A percentile compares a stretch with the other conserved stretches of the same genome.
phyloP scores from a whole-genome alignment of 2,113 vertebrate genomes.

The Mungos mungo region DNA sequence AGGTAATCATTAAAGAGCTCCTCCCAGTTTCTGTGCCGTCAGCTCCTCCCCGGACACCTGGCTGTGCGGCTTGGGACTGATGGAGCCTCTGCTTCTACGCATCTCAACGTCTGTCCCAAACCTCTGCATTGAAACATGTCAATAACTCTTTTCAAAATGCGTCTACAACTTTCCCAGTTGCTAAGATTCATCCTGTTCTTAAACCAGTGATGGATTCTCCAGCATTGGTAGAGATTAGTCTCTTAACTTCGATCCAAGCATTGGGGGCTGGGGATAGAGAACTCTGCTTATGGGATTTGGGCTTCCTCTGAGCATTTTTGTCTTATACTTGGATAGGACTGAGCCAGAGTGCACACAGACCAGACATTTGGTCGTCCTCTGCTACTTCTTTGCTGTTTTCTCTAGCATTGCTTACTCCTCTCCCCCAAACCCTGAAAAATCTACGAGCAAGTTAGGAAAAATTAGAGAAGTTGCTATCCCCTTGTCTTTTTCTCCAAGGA shows the following conservation, averaged over 20 bases:
- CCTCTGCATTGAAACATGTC: not conserved
- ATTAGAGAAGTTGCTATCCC: not conserved
- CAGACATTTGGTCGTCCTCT: not conserved
- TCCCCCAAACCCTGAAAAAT: not conserved
- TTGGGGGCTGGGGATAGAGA: not conserved
- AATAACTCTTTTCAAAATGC: not conserved
- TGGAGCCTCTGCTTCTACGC: not conserved
- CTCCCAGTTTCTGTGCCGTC: not conserved
- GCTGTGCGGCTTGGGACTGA: not conserved
- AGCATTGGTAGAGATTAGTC: not conserved
- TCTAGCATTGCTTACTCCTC: not conserved
- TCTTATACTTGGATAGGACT: not conserved
- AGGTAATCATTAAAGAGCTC: constrained; percentile 1
- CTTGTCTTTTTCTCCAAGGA: not conserved
- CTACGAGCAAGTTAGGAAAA: not conserved
- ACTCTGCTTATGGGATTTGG: not conserved
- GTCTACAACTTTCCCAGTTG: not conserved
- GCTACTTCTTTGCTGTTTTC: not conserved
- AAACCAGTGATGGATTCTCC: not conserved
- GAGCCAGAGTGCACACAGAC: not conserved
- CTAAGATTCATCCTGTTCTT: not conserved
- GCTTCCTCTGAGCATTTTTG: not conserved
- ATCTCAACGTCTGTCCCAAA: not conserved
- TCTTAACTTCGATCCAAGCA: not conserved
- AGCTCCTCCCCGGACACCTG: not conserved